Evolutionary conservation across 2,888 invertebrate species (phyloP), one percentile per base, ranked within the genome.

Genomic region (Neria commutata): DNA sequence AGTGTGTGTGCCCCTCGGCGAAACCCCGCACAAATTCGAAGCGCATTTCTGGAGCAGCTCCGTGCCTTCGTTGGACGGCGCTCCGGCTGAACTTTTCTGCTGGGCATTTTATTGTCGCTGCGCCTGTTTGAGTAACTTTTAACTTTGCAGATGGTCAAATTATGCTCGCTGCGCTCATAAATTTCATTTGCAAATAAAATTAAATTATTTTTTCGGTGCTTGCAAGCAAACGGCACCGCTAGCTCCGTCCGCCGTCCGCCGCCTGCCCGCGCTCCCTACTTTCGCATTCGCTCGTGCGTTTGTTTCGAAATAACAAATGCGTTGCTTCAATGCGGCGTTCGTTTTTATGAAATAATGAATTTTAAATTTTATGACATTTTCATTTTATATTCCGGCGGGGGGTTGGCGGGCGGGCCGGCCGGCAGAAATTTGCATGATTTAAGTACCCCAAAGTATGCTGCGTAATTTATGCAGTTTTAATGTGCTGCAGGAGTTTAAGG

Each of bases 321-420:
- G n/a, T 21, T 37, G 37, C 5, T 21, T 3, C 19, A 21, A 5
- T 19, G 42, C 11, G 29, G 11, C 29, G 6, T 11, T 3, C 17
- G 21, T 42, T 57, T 64, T 64, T 47, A 46, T 61, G 55, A 63
- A 64, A 62, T 64, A 62, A 63, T 66, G 64, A 65, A 65, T 61
- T 67, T 64, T 62, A 63, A 61, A 67, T 64, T 68, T 66, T 61
- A 68, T 50, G 63, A 62, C 64, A 55, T 54, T 68, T 63, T 67
- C 61, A 65, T 64, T 42, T 8, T 6, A n/a, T n/a, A n/a, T 37
- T 37, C n/a, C n/a, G 37, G 4, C n/a, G 4, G 8, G 37, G 11
- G 4, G 8, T 37, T 37, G 37, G 37, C 37, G 4, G 37, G 11
- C 37, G n/a, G n/a, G n/a, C n/a, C n/a, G n/a, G n/a, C 37, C 6